Base-by-base conservation (phyloP, 2,888 invertebrate genomes). In the Escarpia spicata region DNA sequence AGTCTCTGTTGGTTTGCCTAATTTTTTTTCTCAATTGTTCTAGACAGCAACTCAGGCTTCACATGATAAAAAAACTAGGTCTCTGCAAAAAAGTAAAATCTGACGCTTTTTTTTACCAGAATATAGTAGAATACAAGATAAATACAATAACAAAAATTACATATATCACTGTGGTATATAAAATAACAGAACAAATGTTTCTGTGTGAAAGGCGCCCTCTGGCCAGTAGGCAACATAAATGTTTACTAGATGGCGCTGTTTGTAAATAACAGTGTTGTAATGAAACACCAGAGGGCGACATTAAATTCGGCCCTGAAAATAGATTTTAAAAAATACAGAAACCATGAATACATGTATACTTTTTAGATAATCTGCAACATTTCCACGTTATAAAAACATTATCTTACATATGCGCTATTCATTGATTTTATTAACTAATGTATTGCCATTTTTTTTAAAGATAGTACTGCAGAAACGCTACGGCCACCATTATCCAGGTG, bases 391-490 rank as follows among this genome's bases (percentile, higher is more conserved):
- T 75, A 26, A 75, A 75, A 75, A 75, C 15, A 75, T 26, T 26
- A n/a, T n/a, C 75, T 75, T 75, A 6, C 26, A 75, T 19, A 19
- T 75, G 75, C 19, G 4, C 26, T 26, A 26, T 75, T 75, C n/a
- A 75, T 26, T 75, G 26, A 26, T 75, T n/a, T 15, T 19, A 75
- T 26, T 75, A 75, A 75, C 26, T 26, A 75, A 26, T 75, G 26
- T 19, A 52, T 52, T 52, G 10, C 15, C 3, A 75, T 26, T 19
- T 75, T 26, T 4, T 6, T 19, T 6, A 75, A 60, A 60, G 2
- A 75, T 26, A 75, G 75, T 75, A n/a, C 75, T 75, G 75, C 75
- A 75, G 75, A 75, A 75, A 75, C n/a, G 75, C 75, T 75, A 75
- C n/a, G n/a, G 19, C 75, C 75, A 26, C 75, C 75, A 75, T 75